Evolutionary conservation across 2,888 invertebrate genomes (phyloP), one percentile per base, ranked within the genome.

Genomic region (Temnothorax ravouxi): DNA sequence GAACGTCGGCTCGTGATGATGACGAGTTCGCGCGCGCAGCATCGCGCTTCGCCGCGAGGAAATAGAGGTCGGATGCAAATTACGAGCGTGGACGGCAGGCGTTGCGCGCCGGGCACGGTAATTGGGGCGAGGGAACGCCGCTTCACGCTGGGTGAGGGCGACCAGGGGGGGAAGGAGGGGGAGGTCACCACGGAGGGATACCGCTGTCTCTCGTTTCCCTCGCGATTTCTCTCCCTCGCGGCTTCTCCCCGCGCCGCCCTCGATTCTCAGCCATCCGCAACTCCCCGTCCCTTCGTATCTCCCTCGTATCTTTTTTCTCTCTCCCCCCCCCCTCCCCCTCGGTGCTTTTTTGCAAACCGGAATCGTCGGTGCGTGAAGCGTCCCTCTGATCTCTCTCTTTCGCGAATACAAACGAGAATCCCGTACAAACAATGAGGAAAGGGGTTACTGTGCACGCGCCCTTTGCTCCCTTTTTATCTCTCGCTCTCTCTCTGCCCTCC

Each of bases 21-120:
- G 6, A 6, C 0, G 34, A 34, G 34, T 34, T 6, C 11, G 15
- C 18, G 15, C 41, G 44, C 72, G 47, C 64, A 84, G n/a, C 64
- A n/a, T 72, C 80, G 34, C 34, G 34, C 34, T 34, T 34, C 34
- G 34, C 34, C 34, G 34, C 56, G 84, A 84, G 87, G 88, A 91
- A 88, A 89, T 88, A 90, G 89, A 88, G 90, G 88, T 91, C 90
- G 90, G 85, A 91, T 87, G 89, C 88, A 90, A 91, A 90, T 91
- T 87, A 89, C 85, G 86, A 90, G 81, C 83, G 77, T 84, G 85
- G 82, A 88, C 80, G 86, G 77, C 75, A 77, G 84, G 87, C 72
- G 86, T 84, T 82, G 89, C 84, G 84, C 88, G 85, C 81, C 76
- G 88, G 89, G 86, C 72, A 90, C 86, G 86, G 91, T 91, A 90